Evolutionary conservation across 1,140 invertebrate species (phyloP).

Genomic region (Macrosteles quadrilineatus): DNA sequence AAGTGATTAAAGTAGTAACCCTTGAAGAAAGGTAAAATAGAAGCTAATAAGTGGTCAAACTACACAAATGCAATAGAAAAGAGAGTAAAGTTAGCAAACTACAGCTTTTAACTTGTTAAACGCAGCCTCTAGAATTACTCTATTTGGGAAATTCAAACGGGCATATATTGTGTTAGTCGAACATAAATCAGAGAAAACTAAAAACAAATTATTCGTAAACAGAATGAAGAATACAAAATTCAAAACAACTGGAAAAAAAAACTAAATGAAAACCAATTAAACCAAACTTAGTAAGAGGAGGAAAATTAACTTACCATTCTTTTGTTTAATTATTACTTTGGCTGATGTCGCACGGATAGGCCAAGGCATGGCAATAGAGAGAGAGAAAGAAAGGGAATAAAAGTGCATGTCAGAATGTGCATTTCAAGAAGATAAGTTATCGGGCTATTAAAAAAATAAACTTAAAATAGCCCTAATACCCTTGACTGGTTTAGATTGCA

Average conservation of each 20-base stretch:
- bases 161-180: neutral
- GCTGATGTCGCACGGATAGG: slow-evolving; percentile 55
- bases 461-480: slow-evolving; percentile 29
- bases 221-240: slow-evolving; percentile 31
- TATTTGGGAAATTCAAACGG: slow-evolving; percentile 3
- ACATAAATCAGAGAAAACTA: slow-evolving; percentile 28
- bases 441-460: slow-evolving; percentile 21
- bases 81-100: neutral
- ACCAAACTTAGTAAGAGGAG: slow-evolving; percentile 35
- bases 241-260: slow-evolving; percentile 38
- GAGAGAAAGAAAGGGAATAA: slow-evolving; percentile 43
- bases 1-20: no score
- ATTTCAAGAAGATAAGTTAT: slow-evolving; percentile 20
- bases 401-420: slow-evolving; percentile 43
- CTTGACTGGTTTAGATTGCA: slow-evolving; percentile 10
- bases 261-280: slow-evolving; percentile 44
- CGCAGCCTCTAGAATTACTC: neutral
- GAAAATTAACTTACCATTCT: slow-evolving; percentile 56
- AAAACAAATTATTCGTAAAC: slow-evolving; percentile 30
- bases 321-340: slow-evolving; percentile 60
- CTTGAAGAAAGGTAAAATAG: neutral
- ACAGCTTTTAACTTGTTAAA: neutral
- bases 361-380: slow-evolving; percentile 43
- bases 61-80: slow-evolving; percentile 1
- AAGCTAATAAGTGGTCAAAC: neutral